Evolutionary conservation across 2,888 invertebrate species (phyloP).

Genomic region (Epirrita christyi): DNA sequence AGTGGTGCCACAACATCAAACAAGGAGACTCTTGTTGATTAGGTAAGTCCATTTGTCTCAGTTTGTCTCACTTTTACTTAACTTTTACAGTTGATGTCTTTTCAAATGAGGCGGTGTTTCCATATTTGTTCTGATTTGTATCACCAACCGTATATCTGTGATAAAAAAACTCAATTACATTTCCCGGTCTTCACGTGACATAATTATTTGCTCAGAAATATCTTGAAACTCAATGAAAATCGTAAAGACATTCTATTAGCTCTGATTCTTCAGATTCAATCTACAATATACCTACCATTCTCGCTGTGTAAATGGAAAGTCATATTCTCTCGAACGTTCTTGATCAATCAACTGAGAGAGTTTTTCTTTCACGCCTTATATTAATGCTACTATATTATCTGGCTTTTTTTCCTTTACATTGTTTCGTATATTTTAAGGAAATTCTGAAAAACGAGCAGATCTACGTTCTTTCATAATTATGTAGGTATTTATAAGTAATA

Average conservation of each 20-base stretch:
- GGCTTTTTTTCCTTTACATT: conserved; percentile 2
- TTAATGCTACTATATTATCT: conserved; percentile 10
- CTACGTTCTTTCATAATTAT: too few species aligned
- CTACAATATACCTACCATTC: conserved; percentile 12
- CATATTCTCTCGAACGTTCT: conserved; percentile 22
- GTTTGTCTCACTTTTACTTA: too few species aligned
- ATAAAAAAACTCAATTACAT: too few species aligned
- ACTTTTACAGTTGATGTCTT: too few species aligned
- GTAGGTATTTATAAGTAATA: too few species aligned
- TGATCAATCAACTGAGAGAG: conserved; percentile 19
- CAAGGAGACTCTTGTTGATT: too few species aligned
- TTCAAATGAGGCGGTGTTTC: too few species aligned
- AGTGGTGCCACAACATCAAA: too few species aligned
- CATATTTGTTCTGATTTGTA: too few species aligned
- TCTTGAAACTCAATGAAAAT: background rate
- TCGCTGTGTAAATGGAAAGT: conserved; percentile 24
- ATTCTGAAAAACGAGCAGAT: background rate
- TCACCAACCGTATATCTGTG: too few species aligned
- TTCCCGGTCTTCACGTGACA: too few species aligned
- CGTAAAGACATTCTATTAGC: conserved; percentile 2
- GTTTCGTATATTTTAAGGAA: background rate
- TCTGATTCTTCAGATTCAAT: conserved; percentile 9
- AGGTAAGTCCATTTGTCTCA: too few species aligned
- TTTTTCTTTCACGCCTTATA: conserved; percentile 12
- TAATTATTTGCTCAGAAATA: background rate